Evolutionary conservation across 2,888 invertebrate species (phyloP), one percentile per base, ranked within the genome.

Genomic region (Scaptomyza tumidula): DNA sequence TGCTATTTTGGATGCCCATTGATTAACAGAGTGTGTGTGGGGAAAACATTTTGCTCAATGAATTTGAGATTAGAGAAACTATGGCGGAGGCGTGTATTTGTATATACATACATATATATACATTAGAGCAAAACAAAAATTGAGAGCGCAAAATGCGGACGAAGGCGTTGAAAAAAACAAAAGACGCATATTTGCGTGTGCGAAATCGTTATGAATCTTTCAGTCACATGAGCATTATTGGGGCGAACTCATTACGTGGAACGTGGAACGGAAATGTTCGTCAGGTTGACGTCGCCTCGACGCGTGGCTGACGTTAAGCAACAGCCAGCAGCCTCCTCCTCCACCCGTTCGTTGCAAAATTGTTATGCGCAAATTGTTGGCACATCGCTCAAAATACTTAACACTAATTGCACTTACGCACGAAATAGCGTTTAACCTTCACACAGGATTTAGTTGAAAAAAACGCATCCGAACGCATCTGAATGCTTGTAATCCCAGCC

Each of bases 401-500:
- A 84, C 82, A 86, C 88, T 86, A 86, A 86, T 86, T 86, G 86
- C 86, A 75, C 78, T 83, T 86, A 88, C 77, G 85, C 85, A 86
- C 83, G 78, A 83, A 85, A 83, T 80, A 70, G 63, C 70, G 78
- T 74, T 80, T 78, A 86, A 80, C 85, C 85, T 86, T 86, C 88
- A 73, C 58, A 29, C 52, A 66, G 88, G 80, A 84, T 83, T 82
- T 50, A 16, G 41, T 16, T 41, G n/a, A 37, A 39, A 39, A 73
- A 66, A 74, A 64, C 59, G 60, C 67, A 64, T 69, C 58, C 55
- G 24, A 41, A 45, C 43, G 37, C 37, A 37, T 11, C 35, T 6
- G 2, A 37, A 33, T 2, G 29, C 33, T 10, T 24, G n/a, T 24
- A 37, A 56, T 41, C 48, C 29, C 53, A 48, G 69, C 75, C 66